Base-by-base conservation (phyloP, 1,140 invertebrate genomes). In the Orchesella cincta region DNA sequence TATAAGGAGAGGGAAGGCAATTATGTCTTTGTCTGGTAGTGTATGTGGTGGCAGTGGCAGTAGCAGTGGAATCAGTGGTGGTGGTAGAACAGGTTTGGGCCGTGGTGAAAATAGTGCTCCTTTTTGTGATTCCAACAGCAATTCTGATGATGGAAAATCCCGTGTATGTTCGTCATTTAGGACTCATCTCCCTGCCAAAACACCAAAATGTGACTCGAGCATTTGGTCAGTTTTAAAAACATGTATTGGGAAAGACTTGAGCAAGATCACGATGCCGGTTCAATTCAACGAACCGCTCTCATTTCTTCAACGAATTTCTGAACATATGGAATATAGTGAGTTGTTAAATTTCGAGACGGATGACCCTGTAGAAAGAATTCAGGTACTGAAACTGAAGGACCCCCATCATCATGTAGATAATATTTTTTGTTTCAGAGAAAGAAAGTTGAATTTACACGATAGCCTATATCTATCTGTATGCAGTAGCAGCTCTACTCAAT, bases 231-330 rank as follows among this genome's bases (percentile, higher is more conserved):
- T 97, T 79, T 87, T 98, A 80, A 96, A 95, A 87, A 93, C 94
- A 85, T 96, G 94, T 83, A 93, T 98, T 82, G 95, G 96, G 81
- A 97, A 97, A 88, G 96, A 98, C 85, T 87, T 98, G 71, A 96
- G 94, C 82, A 97, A 98, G 87, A 97, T 98, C 83, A 95, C 96
- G 12, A 98, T 98, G 95, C 97, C 97, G 34, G 94, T 98, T 51
- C 91, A 95, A 70, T 96, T 98, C 86, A 98, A 98, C 86, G 97
- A 99, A 86, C 97, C 97, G 0, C 87, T 98, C 39, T 96, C 93
- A 81, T 98, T 98, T 85, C 89, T 98, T 8, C 96, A 98, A 88
- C 88, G 97, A 78, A 91, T 98, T 84, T 90, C 94, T 20, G 97
- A 98, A 87, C 96, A 97, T 84, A 91, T 98, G 90, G 96, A 98